Base-by-base conservation (phyloP, 2,888 invertebrate genomes). In the Creontiades dilutus region DNA sequence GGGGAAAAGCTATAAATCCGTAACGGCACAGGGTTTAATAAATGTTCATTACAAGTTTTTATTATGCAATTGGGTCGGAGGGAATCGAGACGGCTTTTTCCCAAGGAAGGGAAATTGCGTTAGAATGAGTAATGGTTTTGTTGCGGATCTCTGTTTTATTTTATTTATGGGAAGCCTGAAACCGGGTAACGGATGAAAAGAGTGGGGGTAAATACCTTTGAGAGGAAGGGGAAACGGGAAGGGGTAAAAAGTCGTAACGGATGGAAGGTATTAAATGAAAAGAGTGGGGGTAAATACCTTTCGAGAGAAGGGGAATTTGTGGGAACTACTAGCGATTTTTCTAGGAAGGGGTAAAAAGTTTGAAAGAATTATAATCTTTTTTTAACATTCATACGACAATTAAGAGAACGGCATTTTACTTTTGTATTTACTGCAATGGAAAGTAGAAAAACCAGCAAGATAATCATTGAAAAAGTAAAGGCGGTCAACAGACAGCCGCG, bases 101-200 rank as follows among this genome's bases (percentile, higher is more conserved):
- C 52, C 52, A 61, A 68, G 27, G 86, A 52, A 86, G 95, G 93
- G 92, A 95, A 94, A 93, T 89, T 61, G 84, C 57, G 75, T 68
- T 52, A 84, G 52, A 84, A 82, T 89, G 89, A 89, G 75, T 68
- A 57, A 89, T 82, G 85, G 82, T 68, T 68, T 61, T 52, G 85
- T 80, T 88, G 80, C 57, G 78, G 52, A 46, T 47, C 80, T 46
- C 52, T 68, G 68, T 86, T 75, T 86, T 75, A 88, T 78, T 88
- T 88, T 80, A 80, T 88, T 88, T 88, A 88, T 80, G 78, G 47
- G 19, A 52, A n/a, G 27, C 16, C 46, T 37, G 82, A 52, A 27
- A 82, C 37, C 37, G 81, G 81, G 81, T 5, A 47, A 81, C 68
- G 68, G 68, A 68, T 27, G 68, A 68, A 68, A 68, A 68, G 68